These are phyloP conservation scores for Pangasianodon hypophthalmus DNA, from an alignment of 2,113 vertebrate species.

Conservation along the genomic window DNA sequence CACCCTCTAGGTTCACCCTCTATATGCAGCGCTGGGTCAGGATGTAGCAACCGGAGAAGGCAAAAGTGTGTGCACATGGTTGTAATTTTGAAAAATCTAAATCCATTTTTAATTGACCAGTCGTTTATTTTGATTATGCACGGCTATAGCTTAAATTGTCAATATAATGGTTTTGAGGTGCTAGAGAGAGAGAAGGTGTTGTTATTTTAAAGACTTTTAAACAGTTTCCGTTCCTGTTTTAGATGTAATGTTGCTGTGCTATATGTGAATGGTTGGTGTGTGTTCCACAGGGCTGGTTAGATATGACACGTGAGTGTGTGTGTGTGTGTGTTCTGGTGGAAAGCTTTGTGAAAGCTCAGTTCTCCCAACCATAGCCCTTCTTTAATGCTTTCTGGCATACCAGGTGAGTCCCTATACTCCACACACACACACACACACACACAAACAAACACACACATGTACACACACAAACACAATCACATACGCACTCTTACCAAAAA, in stretches of 20 bases:
- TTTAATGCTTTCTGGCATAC: conserved; percentile 50
- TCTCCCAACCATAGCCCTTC: conserved; percentile 43
- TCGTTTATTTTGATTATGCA: too few relatives aligned
- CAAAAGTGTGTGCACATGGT: too few relatives aligned
- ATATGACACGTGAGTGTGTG: conserved; percentile 26
- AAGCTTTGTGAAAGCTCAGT: conserved; percentile 33
- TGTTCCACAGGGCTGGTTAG: not conserved
- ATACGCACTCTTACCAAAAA: conserved; percentile 6
- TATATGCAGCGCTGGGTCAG: too few relatives aligned
- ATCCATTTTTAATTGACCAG: too few relatives aligned
- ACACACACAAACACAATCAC: conserved; percentile 37
- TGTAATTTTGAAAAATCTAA: too few relatives aligned
- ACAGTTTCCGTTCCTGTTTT: not conserved
- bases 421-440: conserved; percentile 37
- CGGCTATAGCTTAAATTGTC: not conserved
- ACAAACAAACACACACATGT: conserved; percentile 25
- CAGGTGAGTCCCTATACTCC: conserved; percentile 42
- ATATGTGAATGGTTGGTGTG: conserved; percentile 1
- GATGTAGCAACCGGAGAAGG: too few relatives aligned
- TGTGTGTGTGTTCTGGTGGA: conserved; percentile 36
- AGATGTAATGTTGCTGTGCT: not conserved
- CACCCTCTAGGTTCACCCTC: too few relatives aligned
- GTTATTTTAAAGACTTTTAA: not conserved
- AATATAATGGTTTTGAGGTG: not conserved
- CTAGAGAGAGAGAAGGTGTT: not conserved